phyloP scores from a whole-genome alignment of 2,797 vertebrate genomes.

The Betta splendens region DNA sequence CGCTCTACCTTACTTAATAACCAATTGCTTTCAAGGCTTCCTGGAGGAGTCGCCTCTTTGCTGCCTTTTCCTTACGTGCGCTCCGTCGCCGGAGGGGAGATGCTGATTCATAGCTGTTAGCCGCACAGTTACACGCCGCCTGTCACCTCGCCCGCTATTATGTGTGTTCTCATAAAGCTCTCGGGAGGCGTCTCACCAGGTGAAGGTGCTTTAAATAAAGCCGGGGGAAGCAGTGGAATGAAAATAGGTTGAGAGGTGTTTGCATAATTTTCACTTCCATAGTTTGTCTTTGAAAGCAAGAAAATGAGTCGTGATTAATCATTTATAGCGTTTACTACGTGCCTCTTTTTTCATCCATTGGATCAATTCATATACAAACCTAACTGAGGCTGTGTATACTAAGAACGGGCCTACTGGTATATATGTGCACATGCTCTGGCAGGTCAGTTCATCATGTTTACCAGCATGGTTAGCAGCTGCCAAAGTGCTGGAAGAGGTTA shows the following conservation, averaged over 20 bases:
- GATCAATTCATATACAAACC: neutral
- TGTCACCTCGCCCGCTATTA: slow-evolving; percentile 44
- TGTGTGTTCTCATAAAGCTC: slow-evolving; percentile 59
- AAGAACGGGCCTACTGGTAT: no score
- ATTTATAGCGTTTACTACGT: slow-evolving; percentile 27
- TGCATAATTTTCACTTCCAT: slow-evolving; percentile 43
- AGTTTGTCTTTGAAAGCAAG: slow-evolving; percentile 33
- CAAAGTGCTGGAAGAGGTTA: no score
- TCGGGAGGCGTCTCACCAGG: slow-evolving; percentile 28
- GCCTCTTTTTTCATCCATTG: neutral
- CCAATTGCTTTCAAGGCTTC: slow-evolving; percentile 68
- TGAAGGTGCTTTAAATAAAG: slow-evolving; percentile 38
- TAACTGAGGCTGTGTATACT: neutral
- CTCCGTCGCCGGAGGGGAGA: slow-evolving; percentile 49
- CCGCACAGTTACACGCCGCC: slow-evolving; percentile 38
- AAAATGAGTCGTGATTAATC: slow-evolving; percentile 25
- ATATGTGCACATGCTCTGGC: no score
- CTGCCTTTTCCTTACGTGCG: slow-evolving; percentile 68
- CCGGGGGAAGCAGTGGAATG: slow-evolving; percentile 5
- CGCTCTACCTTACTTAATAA: slow-evolving; percentile 73
- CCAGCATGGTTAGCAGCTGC: no score
- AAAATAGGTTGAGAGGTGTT: slow-evolving; percentile 20
- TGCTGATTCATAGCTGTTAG: slow-evolving; percentile 47
- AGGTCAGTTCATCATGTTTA: no score
- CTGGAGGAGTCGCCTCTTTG: slow-evolving; percentile 59